A percentile compares a stretch with the other conserved stretches of the same genome.
phyloP scores from a whole-genome alignment of 1,140 invertebrate species.

The Pogonognathellus flavescens region DNA sequence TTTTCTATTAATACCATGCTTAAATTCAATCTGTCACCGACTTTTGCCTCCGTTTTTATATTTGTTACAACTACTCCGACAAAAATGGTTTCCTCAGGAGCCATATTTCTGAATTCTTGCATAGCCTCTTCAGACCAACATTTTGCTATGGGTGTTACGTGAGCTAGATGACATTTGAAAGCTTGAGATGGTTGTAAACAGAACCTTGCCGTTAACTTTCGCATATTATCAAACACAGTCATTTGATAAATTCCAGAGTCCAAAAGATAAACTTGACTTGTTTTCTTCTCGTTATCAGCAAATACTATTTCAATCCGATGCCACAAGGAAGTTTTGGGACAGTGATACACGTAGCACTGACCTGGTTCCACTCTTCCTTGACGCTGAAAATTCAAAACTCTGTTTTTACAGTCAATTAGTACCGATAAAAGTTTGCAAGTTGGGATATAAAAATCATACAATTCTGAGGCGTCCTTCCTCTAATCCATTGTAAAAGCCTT shows the following conservation, averaged over 20 bases:
- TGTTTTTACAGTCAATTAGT: too few species aligned
- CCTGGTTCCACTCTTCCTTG: conserved; percentile 12
- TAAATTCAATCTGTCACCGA: neutral
- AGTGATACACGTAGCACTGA: neutral
- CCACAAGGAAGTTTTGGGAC: neutral
- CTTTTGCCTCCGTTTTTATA: neutral
- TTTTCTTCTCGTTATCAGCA: neutral
- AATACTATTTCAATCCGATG: neutral
- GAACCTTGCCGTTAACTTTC: neutral
- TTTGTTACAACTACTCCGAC: neutral
- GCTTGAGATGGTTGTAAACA: conserved; percentile 1
- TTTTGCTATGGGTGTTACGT: neutral
- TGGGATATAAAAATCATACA: too few species aligned
- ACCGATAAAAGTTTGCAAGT: too few species aligned
- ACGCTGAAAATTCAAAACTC: neutral
- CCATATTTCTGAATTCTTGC: neutral
- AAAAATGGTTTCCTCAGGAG: neutral
- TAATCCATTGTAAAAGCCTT: conserved; percentile 17
- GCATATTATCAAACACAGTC: neutral
- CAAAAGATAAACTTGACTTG: conserved; percentile 1
- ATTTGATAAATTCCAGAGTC: neutral
- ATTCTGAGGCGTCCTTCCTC: neutral
- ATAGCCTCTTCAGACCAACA: neutral
- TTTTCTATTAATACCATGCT: neutral
- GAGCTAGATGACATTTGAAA: neutral